phyloP scores from a whole-genome alignment of 2,113 vertebrate genomes.

The Callionymus lyra region DNA sequence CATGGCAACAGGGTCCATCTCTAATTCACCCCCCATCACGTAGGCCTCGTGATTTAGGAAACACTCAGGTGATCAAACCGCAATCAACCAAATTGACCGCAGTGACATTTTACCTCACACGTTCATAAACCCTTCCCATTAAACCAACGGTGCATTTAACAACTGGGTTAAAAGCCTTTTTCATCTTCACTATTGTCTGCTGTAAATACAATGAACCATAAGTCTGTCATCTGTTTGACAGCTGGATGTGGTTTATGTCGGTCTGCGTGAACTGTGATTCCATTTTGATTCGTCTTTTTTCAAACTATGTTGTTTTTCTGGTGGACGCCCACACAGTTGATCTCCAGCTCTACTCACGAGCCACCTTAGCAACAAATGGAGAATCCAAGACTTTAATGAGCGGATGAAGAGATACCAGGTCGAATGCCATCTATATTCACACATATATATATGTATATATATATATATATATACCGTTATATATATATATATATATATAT shows the following conservation, averaged over 20 bases:
- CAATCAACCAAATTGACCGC: constrained; percentile 47
- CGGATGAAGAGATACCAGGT: constrained; percentile 13
- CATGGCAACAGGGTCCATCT: constrained; percentile 5
- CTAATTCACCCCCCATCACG: constrained; percentile 31
- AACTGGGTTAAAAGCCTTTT: constrained; percentile 66
- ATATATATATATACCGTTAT: no score
- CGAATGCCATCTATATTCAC: no score
- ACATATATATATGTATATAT: no score
- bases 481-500: no score
- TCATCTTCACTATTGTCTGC: constrained; percentile 24
- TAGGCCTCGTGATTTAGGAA: constrained; percentile 21
- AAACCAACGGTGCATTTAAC: constrained; percentile 46
- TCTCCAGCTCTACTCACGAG: constrained; percentile 33
- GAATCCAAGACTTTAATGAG: constrained; percentile 8
- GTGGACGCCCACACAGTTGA: constrained; percentile 43
- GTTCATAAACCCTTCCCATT: constrained; percentile 41
- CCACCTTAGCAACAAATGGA: constrained; percentile 23
- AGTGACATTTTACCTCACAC: not conserved
- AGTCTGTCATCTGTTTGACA: no score
- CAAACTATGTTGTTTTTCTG: constrained; percentile 31
- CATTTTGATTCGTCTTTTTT: constrained; percentile 10
- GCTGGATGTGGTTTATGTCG: not conserved
- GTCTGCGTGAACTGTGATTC: constrained; percentile 14
- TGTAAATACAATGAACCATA: no score
- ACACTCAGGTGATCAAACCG: constrained; percentile 37